phyloP scores from a whole-genome alignment of 2,113 vertebrate species.

The Bujurquina vittata region DNA sequence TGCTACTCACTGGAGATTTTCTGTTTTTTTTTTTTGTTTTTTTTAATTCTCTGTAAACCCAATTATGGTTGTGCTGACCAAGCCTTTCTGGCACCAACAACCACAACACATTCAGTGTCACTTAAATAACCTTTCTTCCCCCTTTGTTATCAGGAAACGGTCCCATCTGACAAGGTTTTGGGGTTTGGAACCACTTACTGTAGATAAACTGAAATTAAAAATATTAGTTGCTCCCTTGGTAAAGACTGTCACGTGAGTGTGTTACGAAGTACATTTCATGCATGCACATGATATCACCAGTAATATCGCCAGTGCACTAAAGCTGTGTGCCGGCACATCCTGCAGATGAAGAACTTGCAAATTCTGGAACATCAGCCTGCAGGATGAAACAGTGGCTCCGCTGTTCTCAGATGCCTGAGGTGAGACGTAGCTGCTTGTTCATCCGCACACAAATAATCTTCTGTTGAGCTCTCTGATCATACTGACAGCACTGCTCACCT shows the following conservation, averaged over 20 bases:
- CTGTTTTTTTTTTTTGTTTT: too few relatives aligned
- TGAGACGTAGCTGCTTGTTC: not conserved
- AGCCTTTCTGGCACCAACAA: too few relatives aligned
- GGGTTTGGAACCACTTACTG: too few relatives aligned
- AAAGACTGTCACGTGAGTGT: not conserved
- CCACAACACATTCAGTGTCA: too few relatives aligned
- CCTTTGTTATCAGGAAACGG: too few relatives aligned
- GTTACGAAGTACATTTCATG: not conserved
- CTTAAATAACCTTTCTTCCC: too few relatives aligned
- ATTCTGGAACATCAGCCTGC: not conserved
- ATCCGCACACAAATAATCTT: not conserved
- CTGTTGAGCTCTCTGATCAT: not conserved
- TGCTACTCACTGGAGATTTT: too few relatives aligned
- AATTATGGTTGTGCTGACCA: too few relatives aligned
- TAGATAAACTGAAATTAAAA: not conserved
- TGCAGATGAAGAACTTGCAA: not conserved
- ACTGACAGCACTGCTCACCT: not conserved
- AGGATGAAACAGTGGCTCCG: not conserved
- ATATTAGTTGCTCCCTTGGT: not conserved
- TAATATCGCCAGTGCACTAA: not conserved
- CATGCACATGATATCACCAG: not conserved
- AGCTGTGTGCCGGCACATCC: not conserved
- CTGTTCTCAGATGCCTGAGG: constrained; percentile 17
- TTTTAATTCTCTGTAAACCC: too few relatives aligned
- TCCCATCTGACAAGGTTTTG: too few relatives aligned